phyloP scores from a whole-genome alignment of 1,140 invertebrate species.

The Panagrolaimus sp. region DNA sequence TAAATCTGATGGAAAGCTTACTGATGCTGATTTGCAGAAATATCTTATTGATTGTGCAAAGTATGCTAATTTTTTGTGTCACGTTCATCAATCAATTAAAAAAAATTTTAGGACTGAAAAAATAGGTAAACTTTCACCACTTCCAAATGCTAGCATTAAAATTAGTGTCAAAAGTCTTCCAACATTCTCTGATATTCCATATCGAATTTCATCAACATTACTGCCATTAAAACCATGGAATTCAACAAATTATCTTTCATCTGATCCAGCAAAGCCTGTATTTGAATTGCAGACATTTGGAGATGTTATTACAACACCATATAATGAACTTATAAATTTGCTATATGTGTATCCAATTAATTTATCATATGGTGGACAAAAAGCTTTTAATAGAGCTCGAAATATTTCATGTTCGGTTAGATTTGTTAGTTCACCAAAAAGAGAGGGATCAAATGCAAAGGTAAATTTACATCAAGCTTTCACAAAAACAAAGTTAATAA shows the following conservation, averaged over 20 bases:
- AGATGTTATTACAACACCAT: constrained; percentile 25
- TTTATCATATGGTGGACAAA: constrained; percentile 34
- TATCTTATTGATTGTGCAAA: neutral
- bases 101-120: constrained; percentile 35
- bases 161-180: constrained; percentile 13
- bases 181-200: neutral
- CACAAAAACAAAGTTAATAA: neutral
- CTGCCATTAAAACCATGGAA: constrained; percentile 35
- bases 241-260: neutral
- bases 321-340: constrained; percentile 27
- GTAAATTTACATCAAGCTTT: no score
- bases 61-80: neutral
- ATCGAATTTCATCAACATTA: constrained; percentile 25
- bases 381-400: constrained; percentile 35
- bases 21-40: constrained; percentile 4
- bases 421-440: constrained; percentile 19
- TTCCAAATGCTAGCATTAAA: constrained; percentile 29
- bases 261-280: constrained; percentile 17
- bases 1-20: constrained; percentile 2
- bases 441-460: neutral
- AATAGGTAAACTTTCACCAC: constrained; percentile 29
- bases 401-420: constrained; percentile 41
- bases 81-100: neutral
- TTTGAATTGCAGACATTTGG: constrained; percentile 42
- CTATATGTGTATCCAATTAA: constrained; percentile 40